phyloP scores from a whole-genome alignment of 2,797 vertebrate species.

The Heterohyrax brucei region DNA sequence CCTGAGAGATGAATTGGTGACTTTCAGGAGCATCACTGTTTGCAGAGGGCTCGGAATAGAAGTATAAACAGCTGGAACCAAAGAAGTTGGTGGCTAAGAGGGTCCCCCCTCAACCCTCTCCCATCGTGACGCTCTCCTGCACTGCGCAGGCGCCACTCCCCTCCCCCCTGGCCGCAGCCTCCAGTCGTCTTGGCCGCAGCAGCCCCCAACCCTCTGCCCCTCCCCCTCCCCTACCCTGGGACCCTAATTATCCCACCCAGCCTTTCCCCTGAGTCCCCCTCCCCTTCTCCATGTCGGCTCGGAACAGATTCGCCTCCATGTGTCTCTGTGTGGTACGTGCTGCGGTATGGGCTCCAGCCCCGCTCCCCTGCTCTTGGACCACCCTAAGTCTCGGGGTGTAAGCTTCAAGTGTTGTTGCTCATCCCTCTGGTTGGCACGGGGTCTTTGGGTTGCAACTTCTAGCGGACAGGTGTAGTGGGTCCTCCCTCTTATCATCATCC shows the following conservation, averaged over 20 bases:
- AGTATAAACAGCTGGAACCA: slow-evolving; percentile 44
- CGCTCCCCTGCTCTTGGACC: slow-evolving; percentile 87
- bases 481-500: slow-evolving; percentile 54
- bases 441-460: slow-evolving; percentile 83
- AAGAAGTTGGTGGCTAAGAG: slow-evolving; percentile 79
- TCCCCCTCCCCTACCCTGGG: slow-evolving; percentile 77
- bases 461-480: slow-evolving; percentile 54
- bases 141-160: slow-evolving; percentile 81
- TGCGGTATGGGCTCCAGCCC: slow-evolving; percentile 87
- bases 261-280: slow-evolving; percentile 66
- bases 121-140: slow-evolving; percentile 76
- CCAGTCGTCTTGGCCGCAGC: slow-evolving; percentile 76
- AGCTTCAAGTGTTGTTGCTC: slow-evolving; percentile 77
- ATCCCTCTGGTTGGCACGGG: slow-evolving; percentile 71
- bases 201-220: slow-evolving; percentile 86
- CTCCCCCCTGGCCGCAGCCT: slow-evolving; percentile 77
- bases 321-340: slow-evolving; percentile 97
- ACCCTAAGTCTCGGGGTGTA: slow-evolving; percentile 76
- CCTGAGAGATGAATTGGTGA: neutral
- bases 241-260: slow-evolving; percentile 73
- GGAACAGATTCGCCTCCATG: slow-evolving; percentile 96
- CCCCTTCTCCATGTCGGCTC: slow-evolving; percentile 93
- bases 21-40: slow-evolving; percentile 41
- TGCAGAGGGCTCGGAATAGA: slow-evolving; percentile 34
- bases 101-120: slow-evolving; percentile 83